A percentile compares a stretch with the other conserved stretches of the same genome.
These are phyloP conservation scores for Dasypus novemcinctus DNA, from an alignment of 2,113 vertebrate species.

Conservation along the genomic window DNA sequence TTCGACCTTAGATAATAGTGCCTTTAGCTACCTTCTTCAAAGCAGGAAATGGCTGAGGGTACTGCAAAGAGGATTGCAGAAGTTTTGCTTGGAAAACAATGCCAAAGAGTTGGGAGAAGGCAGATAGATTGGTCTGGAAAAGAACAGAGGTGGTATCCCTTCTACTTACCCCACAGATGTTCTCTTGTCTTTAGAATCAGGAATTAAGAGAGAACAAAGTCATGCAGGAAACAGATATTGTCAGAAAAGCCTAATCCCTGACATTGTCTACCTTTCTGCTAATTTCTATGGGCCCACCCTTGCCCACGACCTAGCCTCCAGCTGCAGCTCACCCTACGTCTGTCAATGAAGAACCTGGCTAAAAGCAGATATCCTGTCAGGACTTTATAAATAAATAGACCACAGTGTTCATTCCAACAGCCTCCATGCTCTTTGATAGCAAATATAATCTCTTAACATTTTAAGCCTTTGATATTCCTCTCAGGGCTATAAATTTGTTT, in stretches of 20 bases:
- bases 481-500: conserved; percentile 36
- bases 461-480: conserved; percentile 26
- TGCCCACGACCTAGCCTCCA: background rate
- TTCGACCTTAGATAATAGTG: background rate
- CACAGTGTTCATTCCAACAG: background rate
- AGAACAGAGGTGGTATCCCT: background rate
- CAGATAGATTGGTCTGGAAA: background rate
- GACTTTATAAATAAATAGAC: background rate
- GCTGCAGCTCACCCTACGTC: background rate
- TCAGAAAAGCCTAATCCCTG: background rate
- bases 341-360: background rate
- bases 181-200: background rate
- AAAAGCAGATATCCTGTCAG: background rate
- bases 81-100: background rate
- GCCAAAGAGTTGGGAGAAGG: background rate
- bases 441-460: background rate
- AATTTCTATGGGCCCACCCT: background rate
- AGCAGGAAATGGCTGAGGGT: background rate
- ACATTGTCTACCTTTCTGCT: background rate
- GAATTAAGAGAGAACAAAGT: background rate
- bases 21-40: background rate
- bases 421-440: background rate
- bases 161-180: background rate
- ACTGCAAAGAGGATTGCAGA: background rate
- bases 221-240: background rate